Evolutionary conservation across 37 sponge, comb jelly and placozoan species (phyloP).

Genomic region (Aphrocallistes beatrix): DNA sequence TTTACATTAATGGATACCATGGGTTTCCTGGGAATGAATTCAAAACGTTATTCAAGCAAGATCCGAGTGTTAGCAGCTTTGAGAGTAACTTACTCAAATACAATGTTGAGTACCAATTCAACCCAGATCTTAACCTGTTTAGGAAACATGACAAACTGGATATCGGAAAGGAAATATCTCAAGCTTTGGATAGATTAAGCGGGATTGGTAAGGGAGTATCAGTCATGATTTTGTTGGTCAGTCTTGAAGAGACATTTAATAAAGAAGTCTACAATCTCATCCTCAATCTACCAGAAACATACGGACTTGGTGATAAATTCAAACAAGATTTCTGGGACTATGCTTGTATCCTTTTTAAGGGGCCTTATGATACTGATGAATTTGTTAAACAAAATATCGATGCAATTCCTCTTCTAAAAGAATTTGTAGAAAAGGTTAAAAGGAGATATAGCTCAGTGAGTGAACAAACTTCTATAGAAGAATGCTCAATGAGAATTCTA

Average conservation of each 20-base stretch:
- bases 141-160: neutral
- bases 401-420: too few species aligned
- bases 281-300: neutral
- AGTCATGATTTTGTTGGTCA: neutral
- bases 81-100: neutral
- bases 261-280: neutral
- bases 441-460: too few species aligned
- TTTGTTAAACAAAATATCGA: too few species aligned
- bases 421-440: too few species aligned
- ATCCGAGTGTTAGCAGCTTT: neutral
- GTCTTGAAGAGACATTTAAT: neutral
- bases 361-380: too few species aligned
- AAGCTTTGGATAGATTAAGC: neutral
- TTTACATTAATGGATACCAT: neutral
- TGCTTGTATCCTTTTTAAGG: neutral
- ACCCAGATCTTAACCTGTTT: neutral
- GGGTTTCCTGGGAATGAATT: neutral
- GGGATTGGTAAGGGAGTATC: neutral
- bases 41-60: neutral
- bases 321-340: constrained; percentile 18
- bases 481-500: too few species aligned
- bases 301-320: neutral
- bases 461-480: too few species aligned
- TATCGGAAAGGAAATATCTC: neutral
- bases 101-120: neutral